Conservation (phyloP, 2,113 vertebrate genomes). For the Salvator merianae region DNA sequence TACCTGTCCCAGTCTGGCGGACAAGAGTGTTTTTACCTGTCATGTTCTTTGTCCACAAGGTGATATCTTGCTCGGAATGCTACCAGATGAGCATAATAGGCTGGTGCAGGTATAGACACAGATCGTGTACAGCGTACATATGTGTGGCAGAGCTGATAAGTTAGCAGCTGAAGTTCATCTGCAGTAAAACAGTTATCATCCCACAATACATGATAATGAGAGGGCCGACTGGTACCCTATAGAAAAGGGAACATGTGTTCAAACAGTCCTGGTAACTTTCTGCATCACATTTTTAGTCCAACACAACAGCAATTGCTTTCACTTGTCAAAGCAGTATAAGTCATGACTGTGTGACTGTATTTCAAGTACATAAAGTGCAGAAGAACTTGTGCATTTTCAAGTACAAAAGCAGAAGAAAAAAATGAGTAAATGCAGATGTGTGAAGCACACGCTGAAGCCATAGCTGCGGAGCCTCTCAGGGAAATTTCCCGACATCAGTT, state of each 20-base stretch:
- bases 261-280: neutral
- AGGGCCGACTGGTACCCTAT: conserved; percentile 97
- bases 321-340: neutral
- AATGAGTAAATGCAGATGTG: neutral
- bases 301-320: neutral
- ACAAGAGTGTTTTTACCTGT: conserved; percentile 82
- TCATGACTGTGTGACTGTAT: too few relatives aligned
- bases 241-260: conserved; percentile 38
- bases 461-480: neutral
- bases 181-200: conserved; percentile 99
- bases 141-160: conserved; percentile 99
- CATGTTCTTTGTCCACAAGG: conserved; percentile 98
- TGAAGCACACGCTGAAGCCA: neutral
- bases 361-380: too few relatives aligned
- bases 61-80: conserved; percentile 98
- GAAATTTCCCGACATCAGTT: neutral
- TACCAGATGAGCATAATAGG: conserved; percentile 98
- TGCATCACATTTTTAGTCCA: neutral
- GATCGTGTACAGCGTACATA: conserved; percentile 98
- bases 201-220: conserved; percentile 99
- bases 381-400: too few relatives aligned
- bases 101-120: conserved; percentile 97
- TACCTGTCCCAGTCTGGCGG: neutral
- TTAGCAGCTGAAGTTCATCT: conserved; percentile 98
- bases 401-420: neutral